Conservation (phyloP, 2,888 invertebrate species). For the Pachliopta kotzebuea region DNA sequence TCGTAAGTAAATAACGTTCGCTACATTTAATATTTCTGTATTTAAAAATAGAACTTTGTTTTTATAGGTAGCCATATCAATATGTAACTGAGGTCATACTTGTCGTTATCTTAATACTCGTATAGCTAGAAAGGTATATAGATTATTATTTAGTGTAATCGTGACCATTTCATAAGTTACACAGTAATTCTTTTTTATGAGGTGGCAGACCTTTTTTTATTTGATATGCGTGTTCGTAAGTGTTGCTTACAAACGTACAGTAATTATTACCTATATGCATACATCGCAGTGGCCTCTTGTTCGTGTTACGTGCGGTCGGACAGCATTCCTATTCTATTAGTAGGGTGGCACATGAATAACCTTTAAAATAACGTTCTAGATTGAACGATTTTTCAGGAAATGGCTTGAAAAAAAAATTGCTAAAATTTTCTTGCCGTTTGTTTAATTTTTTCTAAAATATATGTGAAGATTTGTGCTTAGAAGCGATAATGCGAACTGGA, state of each 20-base stretch:
- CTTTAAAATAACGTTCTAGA: constrained; percentile 31
- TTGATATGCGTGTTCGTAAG: constrained; percentile 28
- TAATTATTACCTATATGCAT: constrained; percentile 28
- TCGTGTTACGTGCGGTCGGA: constrained; percentile 37
- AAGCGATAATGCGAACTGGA: no score
- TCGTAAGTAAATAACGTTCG: background rate
- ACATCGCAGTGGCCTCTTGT: constrained; percentile 30
- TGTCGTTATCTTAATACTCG: background rate
- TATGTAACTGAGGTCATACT: background rate
- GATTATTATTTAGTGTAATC: constrained; percentile 7
- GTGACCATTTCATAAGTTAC: constrained; percentile 17
- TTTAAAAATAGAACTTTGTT: background rate
- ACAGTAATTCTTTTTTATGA: constrained; percentile 3
- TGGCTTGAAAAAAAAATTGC: constrained; percentile 16
- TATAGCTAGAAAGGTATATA: background rate
- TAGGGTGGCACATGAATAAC: constrained; percentile 36
- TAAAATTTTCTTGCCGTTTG: background rate
- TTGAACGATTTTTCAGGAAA: constrained; percentile 32
- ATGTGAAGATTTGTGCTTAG: no score
- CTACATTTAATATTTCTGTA: background rate
- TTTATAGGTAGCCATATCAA: constrained; percentile 4
- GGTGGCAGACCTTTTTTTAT: constrained; percentile 8
- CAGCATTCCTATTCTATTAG: constrained; percentile 50
- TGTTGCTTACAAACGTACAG: constrained; percentile 26
- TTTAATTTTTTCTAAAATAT: no score